phyloP scores from a whole-genome alignment of 1,140 invertebrate species.

The Paraescarpia echinospica region DNA sequence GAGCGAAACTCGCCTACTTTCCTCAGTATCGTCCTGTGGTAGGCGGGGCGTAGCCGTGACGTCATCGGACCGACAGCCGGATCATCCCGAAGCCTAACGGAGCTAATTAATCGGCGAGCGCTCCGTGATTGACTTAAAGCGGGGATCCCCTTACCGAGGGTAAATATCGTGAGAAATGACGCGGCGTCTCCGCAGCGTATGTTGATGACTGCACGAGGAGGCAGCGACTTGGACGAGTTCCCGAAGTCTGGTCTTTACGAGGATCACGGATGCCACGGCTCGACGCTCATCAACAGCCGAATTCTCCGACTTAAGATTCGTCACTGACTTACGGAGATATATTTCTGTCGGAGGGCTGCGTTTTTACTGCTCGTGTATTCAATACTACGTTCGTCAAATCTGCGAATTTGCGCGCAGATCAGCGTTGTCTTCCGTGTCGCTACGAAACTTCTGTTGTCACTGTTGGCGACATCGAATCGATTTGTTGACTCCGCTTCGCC shows the following conservation, averaged over 20 bases:
- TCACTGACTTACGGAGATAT: background rate
- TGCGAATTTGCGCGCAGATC: background rate
- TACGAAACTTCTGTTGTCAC: background rate
- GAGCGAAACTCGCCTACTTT: background rate
- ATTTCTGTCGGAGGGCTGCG: background rate
- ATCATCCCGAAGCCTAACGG: background rate
- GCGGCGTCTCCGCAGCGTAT: background rate
- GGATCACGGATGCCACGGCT: background rate
- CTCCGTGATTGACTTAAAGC: background rate
- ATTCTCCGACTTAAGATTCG: background rate
- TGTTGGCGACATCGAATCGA: background rate
- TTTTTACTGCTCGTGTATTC: background rate
- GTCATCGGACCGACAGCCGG: background rate
- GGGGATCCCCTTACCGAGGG: background rate
- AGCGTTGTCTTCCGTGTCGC: background rate
- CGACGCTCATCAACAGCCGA: background rate
- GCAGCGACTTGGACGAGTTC: background rate
- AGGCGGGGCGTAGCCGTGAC: conserved; percentile 1
- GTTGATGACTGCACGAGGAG: background rate
- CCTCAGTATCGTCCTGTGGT: background rate
- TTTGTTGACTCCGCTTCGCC: background rate
- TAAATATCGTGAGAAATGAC: conserved; percentile 1
- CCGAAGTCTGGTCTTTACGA: background rate
- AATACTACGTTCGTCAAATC: background rate
- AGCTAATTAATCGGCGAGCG: background rate